phyloP scores from a whole-genome alignment of 2,888 invertebrate genomes.

The Elegia similella region DNA sequence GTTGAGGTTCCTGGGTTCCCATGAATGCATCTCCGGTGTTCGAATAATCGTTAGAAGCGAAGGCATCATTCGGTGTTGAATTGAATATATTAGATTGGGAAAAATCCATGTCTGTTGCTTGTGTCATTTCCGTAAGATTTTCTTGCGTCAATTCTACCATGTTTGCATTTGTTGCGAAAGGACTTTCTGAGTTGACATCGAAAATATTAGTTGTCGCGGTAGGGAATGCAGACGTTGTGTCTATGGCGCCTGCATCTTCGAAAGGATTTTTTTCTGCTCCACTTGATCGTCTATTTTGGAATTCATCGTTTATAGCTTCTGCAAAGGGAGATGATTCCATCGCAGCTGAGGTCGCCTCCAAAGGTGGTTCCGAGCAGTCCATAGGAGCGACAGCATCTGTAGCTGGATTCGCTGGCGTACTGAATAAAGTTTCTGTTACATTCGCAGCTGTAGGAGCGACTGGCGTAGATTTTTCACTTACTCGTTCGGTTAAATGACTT shows the following conservation, averaged over 20 bases:
- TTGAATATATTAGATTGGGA: conserved; percentile 39
- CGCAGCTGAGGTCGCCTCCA: conserved; percentile 33
- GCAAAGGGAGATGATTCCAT: conserved; percentile 60
- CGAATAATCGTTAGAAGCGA: conserved; percentile 21
- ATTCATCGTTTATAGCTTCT: conserved; percentile 39
- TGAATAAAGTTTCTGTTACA: background rate
- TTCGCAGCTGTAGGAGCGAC: background rate
- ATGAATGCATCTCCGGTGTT: conserved; percentile 31
- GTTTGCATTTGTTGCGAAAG: conserved; percentile 31
- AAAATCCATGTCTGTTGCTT: conserved; percentile 20
- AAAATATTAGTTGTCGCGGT: conserved; percentile 43
- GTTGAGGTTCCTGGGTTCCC: conserved; percentile 26
- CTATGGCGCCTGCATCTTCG: conserved; percentile 39
- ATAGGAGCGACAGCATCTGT: conserved; percentile 42
- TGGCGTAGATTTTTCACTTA: conserved; percentile 2
- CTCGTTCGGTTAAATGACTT: background rate
- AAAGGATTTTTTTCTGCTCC: conserved; percentile 65
- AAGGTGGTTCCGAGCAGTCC: conserved; percentile 61
- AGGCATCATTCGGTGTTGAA: conserved; percentile 25
- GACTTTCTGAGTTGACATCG: conserved; percentile 40
- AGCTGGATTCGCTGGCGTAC: background rate
- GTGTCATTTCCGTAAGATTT: conserved; percentile 28
- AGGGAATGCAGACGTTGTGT: conserved; percentile 30
- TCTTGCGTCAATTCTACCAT: conserved; percentile 31
- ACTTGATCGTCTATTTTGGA: conserved; percentile 29